These are phyloP conservation scores for Chloroclystis v-ata DNA, from an alignment of 2,888 invertebrate genomes.

Conservation along the genomic window DNA sequence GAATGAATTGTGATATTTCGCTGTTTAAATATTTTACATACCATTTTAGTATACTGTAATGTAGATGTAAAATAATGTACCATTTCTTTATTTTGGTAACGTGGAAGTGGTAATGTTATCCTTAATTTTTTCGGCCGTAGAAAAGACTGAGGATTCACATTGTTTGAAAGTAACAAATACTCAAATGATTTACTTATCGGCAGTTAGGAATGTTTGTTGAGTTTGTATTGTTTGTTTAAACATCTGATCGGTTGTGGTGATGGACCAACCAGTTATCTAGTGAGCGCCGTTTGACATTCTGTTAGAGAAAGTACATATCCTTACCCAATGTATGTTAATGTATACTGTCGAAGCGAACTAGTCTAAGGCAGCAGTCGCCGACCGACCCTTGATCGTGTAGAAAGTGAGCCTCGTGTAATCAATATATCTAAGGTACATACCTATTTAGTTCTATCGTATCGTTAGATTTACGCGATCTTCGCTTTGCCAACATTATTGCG, in stretches of 20 bases:
- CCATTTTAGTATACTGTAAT: constrained; percentile 70
- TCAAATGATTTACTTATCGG: constrained; percentile 55
- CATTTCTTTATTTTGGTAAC: constrained; percentile 45
- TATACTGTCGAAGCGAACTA: constrained; percentile 54
- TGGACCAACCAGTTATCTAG: constrained; percentile 59
- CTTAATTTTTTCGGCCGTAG: constrained; percentile 62
- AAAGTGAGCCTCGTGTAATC: constrained; percentile 74
- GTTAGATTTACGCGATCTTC: constrained; percentile 75
- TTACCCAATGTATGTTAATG: constrained; percentile 46
- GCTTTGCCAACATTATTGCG: constrained; percentile 77
- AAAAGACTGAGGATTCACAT: constrained; percentile 73
- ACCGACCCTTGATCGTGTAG: constrained; percentile 51
- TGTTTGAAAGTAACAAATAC: constrained; percentile 56
- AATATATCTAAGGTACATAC: constrained; percentile 75
- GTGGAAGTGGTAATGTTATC: constrained; percentile 46
- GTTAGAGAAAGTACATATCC: constrained; percentile 73
- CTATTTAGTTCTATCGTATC: constrained; percentile 76
- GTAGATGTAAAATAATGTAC: constrained; percentile 58
- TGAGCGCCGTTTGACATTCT: constrained; percentile 48
- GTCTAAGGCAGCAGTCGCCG: constrained; percentile 44
- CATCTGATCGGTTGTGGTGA: constrained; percentile 63
- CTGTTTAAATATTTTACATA: constrained; percentile 72
- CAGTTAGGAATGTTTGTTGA: constrained; percentile 53
- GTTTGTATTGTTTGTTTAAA: constrained; percentile 41
- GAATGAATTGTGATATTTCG: constrained; percentile 50